These are phyloP conservation scores for Telmatochromis sp. DNA, from an alignment of 2,113 vertebrate genomes.

Conservation along the genomic window DNA sequence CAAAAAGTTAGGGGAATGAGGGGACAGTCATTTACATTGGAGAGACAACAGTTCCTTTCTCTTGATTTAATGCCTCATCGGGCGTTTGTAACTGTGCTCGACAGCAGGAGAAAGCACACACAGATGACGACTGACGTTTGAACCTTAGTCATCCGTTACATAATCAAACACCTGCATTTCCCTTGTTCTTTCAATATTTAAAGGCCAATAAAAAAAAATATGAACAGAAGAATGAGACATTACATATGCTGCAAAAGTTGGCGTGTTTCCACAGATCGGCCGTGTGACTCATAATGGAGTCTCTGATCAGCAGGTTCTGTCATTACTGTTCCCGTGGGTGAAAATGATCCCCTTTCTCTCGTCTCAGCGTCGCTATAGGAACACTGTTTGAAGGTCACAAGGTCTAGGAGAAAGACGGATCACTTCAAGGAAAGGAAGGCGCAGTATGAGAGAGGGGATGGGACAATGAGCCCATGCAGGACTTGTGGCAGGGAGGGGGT, in stretches of 20 bases:
- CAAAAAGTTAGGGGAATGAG: not conserved
- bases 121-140: conserved; percentile 23
- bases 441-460: not conserved
- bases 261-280: not conserved
- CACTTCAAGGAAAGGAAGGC: not conserved
- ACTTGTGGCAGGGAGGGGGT: not conserved
- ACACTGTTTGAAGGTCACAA: not conserved
- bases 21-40: not conserved
- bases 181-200: not conserved
- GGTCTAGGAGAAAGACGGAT: not conserved
- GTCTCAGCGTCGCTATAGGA: not conserved
- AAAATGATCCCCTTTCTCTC: not conserved
- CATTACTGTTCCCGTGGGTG: not conserved
- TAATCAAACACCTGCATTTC: conserved; percentile 33
- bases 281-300: not conserved
- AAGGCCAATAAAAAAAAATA: not conserved
- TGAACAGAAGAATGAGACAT: not conserved
- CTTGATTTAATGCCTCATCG: not conserved
- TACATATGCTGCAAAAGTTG: not conserved
- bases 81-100: not conserved
- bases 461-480: not conserved
- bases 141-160: conserved; percentile 22
- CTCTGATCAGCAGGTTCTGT: not conserved
- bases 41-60: not conserved
- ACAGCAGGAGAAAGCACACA: conserved; percentile 35